Percentiles rank a stretch among this genome's conserved stretches.
Conservation (phyloP, 2,113 vertebrate species). For the Menura novaehollandiae region DNA sequence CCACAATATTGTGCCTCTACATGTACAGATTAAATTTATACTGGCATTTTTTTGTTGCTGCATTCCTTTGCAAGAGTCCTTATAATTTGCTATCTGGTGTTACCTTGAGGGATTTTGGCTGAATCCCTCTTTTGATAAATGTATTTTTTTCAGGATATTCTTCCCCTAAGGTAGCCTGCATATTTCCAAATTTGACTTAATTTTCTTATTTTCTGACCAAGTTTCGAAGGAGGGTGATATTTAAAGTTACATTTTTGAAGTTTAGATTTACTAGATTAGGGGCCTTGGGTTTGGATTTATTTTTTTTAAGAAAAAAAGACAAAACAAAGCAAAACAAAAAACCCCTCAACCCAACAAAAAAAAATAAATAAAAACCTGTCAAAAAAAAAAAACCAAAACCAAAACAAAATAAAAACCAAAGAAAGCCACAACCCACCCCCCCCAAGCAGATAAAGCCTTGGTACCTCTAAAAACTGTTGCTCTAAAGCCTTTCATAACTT, state of each 20-base stretch:
- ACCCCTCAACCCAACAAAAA: no score
- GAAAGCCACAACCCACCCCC: neutral
- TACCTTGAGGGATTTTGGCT: neutral
- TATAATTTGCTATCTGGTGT: neutral
- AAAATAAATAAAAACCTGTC: no score
- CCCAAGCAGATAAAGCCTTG: neutral
- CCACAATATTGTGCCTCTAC: neutral
- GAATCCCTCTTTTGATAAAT: neutral
- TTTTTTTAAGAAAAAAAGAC: neutral
- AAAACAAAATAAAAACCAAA: neutral
- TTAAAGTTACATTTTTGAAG: neutral
- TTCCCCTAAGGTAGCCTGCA: neutral
- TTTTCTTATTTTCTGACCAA: neutral
- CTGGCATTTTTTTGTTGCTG: neutral
- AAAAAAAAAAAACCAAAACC: neutral
- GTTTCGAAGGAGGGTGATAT: neutral
- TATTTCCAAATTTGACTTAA: neutral
- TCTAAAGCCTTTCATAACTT: neutral
- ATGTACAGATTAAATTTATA: neutral
- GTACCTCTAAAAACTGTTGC: neutral
- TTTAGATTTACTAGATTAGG: neutral
- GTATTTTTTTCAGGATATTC: neutral
- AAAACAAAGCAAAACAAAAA: neutral
- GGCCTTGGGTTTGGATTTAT: accelerated
- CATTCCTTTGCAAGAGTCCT: neutral